These are phyloP conservation scores for Apeira syringaria DNA, from an alignment of 2,888 invertebrate genomes.

Conservation along the genomic window DNA sequence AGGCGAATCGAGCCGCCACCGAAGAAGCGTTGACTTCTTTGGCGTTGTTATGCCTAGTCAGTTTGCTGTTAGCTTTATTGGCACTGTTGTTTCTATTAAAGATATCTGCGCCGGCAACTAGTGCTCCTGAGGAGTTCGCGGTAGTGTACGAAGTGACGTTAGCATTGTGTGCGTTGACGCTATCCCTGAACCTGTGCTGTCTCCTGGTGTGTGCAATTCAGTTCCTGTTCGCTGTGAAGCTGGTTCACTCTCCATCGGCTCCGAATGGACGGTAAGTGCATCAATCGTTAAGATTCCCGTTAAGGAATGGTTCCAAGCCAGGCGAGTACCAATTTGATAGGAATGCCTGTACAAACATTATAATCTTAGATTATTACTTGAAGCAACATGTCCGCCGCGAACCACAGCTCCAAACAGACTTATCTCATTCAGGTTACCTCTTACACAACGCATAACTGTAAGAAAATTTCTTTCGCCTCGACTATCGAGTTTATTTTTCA, in stretches of 20 bases:
- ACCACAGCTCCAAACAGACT: slow-evolving; percentile 53
- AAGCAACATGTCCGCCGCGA: slow-evolving; percentile 34
- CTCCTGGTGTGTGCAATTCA: slow-evolving; percentile 96
- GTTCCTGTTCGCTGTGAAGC: slow-evolving; percentile 96
- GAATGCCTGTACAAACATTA: slow-evolving; percentile 55
- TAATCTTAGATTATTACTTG: slow-evolving; percentile 54
- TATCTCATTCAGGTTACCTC: slow-evolving; percentile 67
- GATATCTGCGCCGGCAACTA: slow-evolving; percentile 88
- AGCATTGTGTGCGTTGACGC: slow-evolving; percentile 93
- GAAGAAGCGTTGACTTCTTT: slow-evolving; percentile 93
- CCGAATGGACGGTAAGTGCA: slow-evolving; percentile 86
- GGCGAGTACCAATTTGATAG: slow-evolving; percentile 43
- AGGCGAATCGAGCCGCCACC: slow-evolving; percentile 66
- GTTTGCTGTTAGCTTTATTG: slow-evolving; percentile 91
- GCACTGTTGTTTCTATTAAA: slow-evolving; percentile 93
- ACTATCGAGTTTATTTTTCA: slow-evolving; percentile 46
- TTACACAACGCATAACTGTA: slow-evolving; percentile 69
- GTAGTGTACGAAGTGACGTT: slow-evolving; percentile 96
- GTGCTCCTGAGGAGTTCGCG: slow-evolving; percentile 90
- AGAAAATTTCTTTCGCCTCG: slow-evolving; percentile 54
- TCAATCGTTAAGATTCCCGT: slow-evolving; percentile 17
- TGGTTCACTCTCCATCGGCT: slow-evolving; percentile 93
- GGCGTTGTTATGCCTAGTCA: slow-evolving; percentile 93
- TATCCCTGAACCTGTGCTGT: slow-evolving; percentile 95
- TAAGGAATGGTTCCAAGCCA: slow-evolving; percentile 58